Evolutionary conservation across 2,797 vertebrate species (phyloP), one percentile per base, ranked within the genome.

Genomic region (Esox masquinongy): DNA sequence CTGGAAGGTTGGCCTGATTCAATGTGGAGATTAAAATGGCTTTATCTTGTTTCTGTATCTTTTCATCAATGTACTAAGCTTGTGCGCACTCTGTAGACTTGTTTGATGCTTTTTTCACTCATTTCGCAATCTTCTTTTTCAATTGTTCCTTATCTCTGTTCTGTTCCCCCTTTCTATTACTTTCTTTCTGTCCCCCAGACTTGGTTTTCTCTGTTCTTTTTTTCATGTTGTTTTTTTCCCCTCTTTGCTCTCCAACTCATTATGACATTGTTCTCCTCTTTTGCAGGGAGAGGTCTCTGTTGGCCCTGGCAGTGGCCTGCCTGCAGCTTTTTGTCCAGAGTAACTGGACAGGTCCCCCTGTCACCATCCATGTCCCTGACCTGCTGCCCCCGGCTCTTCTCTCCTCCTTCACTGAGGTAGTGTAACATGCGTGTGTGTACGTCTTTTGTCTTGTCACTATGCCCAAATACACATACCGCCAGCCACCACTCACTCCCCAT

Each of bases 281-380:
- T 47, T 68, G 91, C 88, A 99, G 97, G 85, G 93, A 97, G 85
- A 89, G 90, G 79, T 85, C 88, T 47, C 73, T 97, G n/a, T 92
- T 98, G 91, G 89, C 93, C 0, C 81, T 98, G 80, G 96, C 95
- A 0, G 95, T 97, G 24, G 90, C 94, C 56, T 96, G 96, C 82
- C 93, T 99, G 77, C 95, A 99, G 68, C 89, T 97, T 77, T 99
- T 98, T 39, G 94, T 93, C 75, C 97, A 98, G 91, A 97, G 93
- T 88, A 99, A 99, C 92, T 99, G 98, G 97, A 98, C 96, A 0
- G 98, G 98, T 16, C 98, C 98, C 75, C 90, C 90, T 3, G 84
- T 94, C 83, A 89, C 86, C 31, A 80, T 97, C 68, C 84, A 91
- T 0, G 73, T 94, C 26, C 88, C 92, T 5, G 95, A 98, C 47